Evolutionary conservation across 2,797 vertebrate genomes (phyloP).

Genomic region (Stomatorhinus walkeri): DNA sequence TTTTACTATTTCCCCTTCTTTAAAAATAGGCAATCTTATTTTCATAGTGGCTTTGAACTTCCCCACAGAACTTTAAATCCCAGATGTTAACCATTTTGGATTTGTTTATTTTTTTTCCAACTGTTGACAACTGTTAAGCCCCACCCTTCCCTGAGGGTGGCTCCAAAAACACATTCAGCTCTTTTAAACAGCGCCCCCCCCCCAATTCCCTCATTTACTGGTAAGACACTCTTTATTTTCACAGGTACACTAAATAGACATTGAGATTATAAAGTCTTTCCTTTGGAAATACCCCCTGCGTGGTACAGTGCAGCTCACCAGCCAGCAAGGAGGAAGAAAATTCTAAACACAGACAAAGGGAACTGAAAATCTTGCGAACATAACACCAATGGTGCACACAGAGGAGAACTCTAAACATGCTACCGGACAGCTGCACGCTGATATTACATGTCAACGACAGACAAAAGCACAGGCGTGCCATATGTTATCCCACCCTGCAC

Average conservation of each 20-base stretch:
- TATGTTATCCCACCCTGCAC: not conserved
- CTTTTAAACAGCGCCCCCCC: slow-evolving; percentile 23
- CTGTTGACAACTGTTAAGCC: slow-evolving; percentile 44
- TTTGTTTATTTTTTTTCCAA: slow-evolving; percentile 52
- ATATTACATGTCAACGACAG: slow-evolving; percentile 33
- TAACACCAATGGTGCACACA: not conserved
- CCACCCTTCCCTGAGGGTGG: slow-evolving; percentile 36
- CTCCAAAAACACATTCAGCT: slow-evolving; percentile 19
- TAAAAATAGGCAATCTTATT: slow-evolving; percentile 65
- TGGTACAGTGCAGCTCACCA: not conserved
- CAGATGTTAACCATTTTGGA: slow-evolving; percentile 62
- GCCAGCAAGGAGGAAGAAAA: not conserved
- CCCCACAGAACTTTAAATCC: slow-evolving; percentile 56
- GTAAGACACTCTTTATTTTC: slow-evolving; percentile 15
- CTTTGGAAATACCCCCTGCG: not conserved
- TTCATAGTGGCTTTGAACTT: slow-evolving; percentile 67
- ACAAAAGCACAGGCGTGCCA: not conserved
- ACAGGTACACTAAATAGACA: not conserved
- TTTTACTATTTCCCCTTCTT: slow-evolving; percentile 39
- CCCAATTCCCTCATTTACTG: not conserved
- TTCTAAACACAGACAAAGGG: not conserved
- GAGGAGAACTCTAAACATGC: slow-evolving; percentile 9
- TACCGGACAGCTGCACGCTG: slow-evolving; percentile 27
- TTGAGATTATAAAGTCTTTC: not conserved
- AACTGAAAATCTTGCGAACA: slow-evolving; percentile 12